A percentile compares a stretch with the other conserved stretches of the same genome.
These are phyloP conservation scores for Manis crassicaudata DNA, from an alignment of 2,797 vertebrate species.

Conservation along the genomic window DNA sequence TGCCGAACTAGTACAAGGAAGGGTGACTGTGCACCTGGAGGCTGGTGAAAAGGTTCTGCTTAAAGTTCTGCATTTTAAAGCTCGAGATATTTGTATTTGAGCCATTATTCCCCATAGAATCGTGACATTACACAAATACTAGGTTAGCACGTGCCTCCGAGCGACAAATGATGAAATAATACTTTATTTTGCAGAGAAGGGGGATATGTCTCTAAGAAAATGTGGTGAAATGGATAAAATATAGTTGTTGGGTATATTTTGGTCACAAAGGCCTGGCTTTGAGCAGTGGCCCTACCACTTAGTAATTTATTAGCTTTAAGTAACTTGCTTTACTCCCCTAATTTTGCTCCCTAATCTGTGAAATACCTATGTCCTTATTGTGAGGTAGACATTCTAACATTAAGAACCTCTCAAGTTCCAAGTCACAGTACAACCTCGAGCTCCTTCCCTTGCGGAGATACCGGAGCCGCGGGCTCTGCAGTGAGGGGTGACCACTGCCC, in stretches of 20 bases:
- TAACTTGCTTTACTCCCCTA: neutral
- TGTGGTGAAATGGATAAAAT: constrained; percentile 44
- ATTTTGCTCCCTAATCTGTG: neutral
- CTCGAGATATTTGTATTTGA: constrained; percentile 19
- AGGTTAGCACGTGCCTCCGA: constrained; percentile 14
- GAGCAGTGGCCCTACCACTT: neutral
- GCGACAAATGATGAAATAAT: neutral
- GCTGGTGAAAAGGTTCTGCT: neutral
- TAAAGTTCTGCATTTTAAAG: constrained; percentile 50
- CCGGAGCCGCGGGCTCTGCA: neutral
- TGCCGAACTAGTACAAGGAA: neutral
- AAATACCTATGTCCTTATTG: neutral
- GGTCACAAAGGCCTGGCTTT: neutral
- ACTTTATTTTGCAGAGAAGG: neutral
- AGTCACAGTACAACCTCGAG: neutral
- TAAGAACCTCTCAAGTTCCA: neutral
- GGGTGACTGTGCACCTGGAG: neutral
- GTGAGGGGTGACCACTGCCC: neutral
- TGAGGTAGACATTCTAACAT: neutral
- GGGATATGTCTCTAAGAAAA: neutral
- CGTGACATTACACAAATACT: constrained; percentile 49
- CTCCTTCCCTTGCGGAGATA: neutral
- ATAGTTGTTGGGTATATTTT: neutral
- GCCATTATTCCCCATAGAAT: neutral
- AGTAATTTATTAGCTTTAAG: neutral